phyloP scores from a whole-genome alignment of 2,888 invertebrate genomes.

The Zhengitettix transpicula region DNA sequence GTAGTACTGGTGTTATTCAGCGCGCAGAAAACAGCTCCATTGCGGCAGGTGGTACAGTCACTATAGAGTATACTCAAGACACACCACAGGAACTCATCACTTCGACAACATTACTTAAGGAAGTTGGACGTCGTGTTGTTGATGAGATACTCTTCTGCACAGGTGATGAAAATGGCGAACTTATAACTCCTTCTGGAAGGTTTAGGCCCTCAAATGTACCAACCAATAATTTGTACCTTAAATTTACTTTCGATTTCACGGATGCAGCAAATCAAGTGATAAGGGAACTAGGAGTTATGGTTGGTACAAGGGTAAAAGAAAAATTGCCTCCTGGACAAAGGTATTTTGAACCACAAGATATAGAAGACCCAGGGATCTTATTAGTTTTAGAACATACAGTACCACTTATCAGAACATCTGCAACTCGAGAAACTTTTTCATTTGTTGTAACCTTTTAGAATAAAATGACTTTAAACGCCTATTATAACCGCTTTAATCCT shows the following conservation, averaged over 20 bases:
- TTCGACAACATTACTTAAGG: not conserved
- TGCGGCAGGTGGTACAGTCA: not conserved
- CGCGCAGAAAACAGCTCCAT: not conserved
- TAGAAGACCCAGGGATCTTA: not conserved
- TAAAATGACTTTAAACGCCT: not conserved
- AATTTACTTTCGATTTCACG: not conserved
- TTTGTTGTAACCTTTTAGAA: not conserved
- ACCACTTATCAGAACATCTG: not conserved
- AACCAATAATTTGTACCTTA: not conserved
- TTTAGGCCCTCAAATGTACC: not conserved
- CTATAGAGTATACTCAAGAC: not conserved
- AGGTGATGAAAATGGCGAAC: not conserved
- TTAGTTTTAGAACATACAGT: not conserved
- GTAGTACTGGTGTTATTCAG: not conserved
- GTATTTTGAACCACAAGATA: not conserved
- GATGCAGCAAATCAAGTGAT: not conserved
- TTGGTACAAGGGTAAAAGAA: not conserved
- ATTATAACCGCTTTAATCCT: not conserved
- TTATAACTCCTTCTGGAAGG: no score
- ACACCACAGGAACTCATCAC: not conserved
- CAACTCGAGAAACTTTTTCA: not conserved
- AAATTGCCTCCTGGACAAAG: not conserved
- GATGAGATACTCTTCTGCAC: not conserved
- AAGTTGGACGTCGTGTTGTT: not conserved
- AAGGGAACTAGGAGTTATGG: not conserved